Percentiles rank a stretch among this genome's conserved stretches.
Evolutionary conservation across 2,113 vertebrate species (phyloP).

Genomic region (Ploceus nigricollis): DNA sequence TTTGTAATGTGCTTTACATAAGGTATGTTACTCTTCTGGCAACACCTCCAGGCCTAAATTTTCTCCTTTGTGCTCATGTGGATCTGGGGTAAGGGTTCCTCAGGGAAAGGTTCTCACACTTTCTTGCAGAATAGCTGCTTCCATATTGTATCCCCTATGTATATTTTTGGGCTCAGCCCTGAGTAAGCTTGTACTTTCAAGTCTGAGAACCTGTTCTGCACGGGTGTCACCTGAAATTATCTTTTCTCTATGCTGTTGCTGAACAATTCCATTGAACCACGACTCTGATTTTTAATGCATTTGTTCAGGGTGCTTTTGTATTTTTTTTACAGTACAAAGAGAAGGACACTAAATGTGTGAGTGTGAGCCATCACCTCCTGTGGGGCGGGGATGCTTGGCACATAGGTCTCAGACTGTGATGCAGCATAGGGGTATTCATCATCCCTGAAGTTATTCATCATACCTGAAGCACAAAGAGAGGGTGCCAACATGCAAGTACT

Average conservation of each 20-base stretch:
- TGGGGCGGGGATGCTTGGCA: too few species aligned
- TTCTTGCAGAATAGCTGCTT: background rate
- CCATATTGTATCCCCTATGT: background rate
- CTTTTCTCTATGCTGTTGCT: background rate
- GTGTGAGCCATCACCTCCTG: background rate
- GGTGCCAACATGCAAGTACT: background rate
- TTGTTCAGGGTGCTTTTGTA: background rate
- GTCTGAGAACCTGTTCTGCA: background rate
- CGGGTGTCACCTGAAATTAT: background rate
- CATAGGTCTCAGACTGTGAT: background rate
- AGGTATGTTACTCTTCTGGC: constrained; percentile 38
- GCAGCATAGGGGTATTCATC: background rate
- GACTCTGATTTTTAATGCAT: background rate
- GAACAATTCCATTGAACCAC: background rate
- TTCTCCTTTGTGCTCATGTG: constrained; percentile 34
- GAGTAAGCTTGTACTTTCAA: background rate
- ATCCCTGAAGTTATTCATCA: background rate
- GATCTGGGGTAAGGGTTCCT: constrained; percentile 14
- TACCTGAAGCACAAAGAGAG: background rate
- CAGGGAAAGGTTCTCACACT: background rate
- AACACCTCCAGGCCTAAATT: constrained; percentile 8
- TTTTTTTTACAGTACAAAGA: background rate
- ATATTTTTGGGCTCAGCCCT: background rate
- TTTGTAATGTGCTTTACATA: constrained; percentile 27
- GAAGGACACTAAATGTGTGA: background rate